Base-by-base conservation (phyloP, 2,113 vertebrate species). In the Turdus rufiventris region DNA sequence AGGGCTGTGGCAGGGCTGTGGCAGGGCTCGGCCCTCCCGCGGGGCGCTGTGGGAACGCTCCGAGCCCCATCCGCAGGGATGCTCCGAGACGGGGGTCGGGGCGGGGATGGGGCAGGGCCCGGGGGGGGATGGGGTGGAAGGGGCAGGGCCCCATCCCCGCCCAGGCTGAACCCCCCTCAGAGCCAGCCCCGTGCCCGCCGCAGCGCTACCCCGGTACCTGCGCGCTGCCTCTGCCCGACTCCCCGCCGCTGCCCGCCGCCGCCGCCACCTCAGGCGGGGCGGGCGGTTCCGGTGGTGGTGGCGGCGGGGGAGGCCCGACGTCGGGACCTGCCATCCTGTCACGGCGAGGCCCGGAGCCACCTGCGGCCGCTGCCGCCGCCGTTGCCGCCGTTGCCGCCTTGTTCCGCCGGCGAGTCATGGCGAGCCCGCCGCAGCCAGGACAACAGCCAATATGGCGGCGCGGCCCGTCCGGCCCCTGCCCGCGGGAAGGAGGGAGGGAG, bases 361-460 rank as follows among this genome's bases (percentile, higher is more conserved):
- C 50, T 51, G 50, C 25, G 8, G 25, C 25, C 50, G 50, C 50
- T 51, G 50, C 50, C 50, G 50, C 50, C 50, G 50, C 50, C 50
- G 50, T 80, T 8, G 89, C 62, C 80, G 92, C 94, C 95, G 50
- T 80, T 8, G 89, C 62, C 80, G 92, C 94, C 95, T 98, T 99
- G 94, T 98, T 99, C 97, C 98, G 98, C 98, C 98, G 98, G 97
- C 99, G 98, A 89, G 98, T 98, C 99, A 99, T 99, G 85, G 97
- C 91, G 82, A 83, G 73, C 97, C 96, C 98, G 98, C 98, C 98
- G 98, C 97, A 98, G 97, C 98, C 98, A 98, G 98, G 98, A 99
- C 98, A 99, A 99, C 99, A 99, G 99, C 98, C 98, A 99, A 99
- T 99, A 99, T 99, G 98, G 98, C 99, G 99, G 98, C 98, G 94